Conservation (phyloP, 2,113 vertebrate species). For the Pachyramphus minor region DNA sequence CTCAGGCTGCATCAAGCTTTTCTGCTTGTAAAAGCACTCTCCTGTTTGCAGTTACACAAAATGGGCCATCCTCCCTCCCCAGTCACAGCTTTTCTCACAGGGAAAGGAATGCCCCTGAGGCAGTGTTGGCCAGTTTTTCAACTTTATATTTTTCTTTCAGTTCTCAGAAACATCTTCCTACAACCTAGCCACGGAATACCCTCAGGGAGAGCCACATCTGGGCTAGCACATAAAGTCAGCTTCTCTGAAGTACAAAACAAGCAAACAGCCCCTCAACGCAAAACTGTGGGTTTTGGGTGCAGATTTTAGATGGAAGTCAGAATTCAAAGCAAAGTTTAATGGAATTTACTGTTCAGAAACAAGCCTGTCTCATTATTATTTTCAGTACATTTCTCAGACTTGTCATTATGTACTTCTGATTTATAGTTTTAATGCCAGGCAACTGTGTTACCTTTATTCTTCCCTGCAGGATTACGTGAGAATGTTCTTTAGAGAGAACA, state of each 20-base stretch:
- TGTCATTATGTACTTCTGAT: constrained; percentile 35
- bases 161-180: neutral
- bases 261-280: neutral
- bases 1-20: neutral
- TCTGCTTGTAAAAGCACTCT: neutral
- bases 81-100: neutral
- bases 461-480: constrained; percentile 37
- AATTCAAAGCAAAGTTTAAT: constrained; percentile 1
- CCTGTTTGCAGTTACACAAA: neutral
- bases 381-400: constrained; percentile 24
- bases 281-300: neutral
- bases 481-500: constrained; percentile 38
- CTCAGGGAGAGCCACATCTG: neutral
- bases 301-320: neutral
- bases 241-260: neutral
- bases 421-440: constrained; percentile 37
- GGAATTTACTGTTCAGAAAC: neutral
- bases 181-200: neutral
- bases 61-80: neutral
- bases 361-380: constrained; percentile 35
- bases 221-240: neutral
- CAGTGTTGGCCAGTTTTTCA: neutral
- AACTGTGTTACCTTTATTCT: constrained; percentile 21
- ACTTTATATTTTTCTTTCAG: neutral
- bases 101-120: neutral